These are phyloP conservation scores for Sclerodermus sp. DNA, from an alignment of 2,888 invertebrate species.

Conservation along the genomic window DNA sequence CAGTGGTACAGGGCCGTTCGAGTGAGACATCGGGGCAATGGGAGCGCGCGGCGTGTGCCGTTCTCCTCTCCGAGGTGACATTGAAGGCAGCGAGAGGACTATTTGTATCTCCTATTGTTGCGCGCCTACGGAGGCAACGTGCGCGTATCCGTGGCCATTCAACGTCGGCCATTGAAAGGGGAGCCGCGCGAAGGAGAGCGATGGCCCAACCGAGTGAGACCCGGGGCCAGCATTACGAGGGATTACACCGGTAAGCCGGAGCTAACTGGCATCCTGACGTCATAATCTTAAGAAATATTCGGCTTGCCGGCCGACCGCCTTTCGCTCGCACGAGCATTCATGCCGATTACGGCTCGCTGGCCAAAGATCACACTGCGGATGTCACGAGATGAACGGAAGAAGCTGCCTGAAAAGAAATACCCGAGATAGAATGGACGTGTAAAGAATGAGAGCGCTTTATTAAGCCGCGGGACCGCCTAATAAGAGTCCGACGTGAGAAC, in stretches of 20 bases:
- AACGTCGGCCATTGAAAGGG: conserved; percentile 13
- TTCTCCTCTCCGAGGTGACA: no score
- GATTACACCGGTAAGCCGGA: conserved; percentile 56
- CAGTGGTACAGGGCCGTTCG: no score
- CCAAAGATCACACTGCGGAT: conserved; percentile 2
- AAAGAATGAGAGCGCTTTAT: no score
- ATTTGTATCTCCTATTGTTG: neutral
- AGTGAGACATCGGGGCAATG: conserved; percentile 1
- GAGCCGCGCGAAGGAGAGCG: conserved; percentile 9
- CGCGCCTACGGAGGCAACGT: conserved; percentile 6
- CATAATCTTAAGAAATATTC: conserved; percentile 57
- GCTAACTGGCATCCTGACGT: conserved; percentile 55
- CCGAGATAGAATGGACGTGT: no score
- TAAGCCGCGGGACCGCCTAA: conserved; percentile 8
- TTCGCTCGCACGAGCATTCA: conserved; percentile 11
- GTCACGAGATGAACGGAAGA: no score
- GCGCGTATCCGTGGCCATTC: conserved; percentile 1
- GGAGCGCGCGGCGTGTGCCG: neutral
- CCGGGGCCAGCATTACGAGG: conserved; percentile 45
- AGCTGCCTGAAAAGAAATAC: no score
- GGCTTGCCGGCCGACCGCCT: conserved; percentile 35
- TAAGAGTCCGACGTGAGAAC: conserved; percentile 4
- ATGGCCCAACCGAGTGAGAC: neutral
- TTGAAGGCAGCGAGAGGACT: no score
- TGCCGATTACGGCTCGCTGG: conserved; percentile 8